These are phyloP conservation scores for Pachypanchax playfairii DNA, from an alignment of 2,113 vertebrate genomes.

Conservation along the genomic window DNA sequence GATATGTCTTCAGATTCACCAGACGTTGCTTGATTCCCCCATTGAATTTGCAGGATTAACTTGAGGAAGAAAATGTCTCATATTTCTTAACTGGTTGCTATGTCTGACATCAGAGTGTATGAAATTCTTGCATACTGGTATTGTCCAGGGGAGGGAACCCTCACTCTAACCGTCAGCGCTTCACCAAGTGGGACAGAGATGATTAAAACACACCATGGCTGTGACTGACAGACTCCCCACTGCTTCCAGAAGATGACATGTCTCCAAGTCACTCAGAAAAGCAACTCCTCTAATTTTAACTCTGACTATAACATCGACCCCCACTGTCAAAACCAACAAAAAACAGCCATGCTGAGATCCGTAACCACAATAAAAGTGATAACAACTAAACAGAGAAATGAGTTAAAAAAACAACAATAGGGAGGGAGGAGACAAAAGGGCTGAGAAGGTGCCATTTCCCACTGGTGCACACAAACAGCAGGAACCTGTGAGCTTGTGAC, in stretches of 20 bases:
- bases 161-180: conserved; percentile 76
- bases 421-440: conserved; percentile 70
- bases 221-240: conserved; percentile 79
- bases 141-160: conserved; percentile 81
- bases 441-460: conserved; percentile 75
- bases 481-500: conserved; percentile 80
- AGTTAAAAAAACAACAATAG: conserved; percentile 76
- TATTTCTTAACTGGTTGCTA: conserved; percentile 74
- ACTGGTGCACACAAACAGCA: conserved; percentile 72
- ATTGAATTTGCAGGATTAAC: conserved; percentile 76
- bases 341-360: conserved; percentile 70
- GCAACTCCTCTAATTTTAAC: conserved; percentile 81
- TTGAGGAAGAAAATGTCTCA: conserved; percentile 69
- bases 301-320: conserved; percentile 70
- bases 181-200: conserved; percentile 77
- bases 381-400: conserved; percentile 78
- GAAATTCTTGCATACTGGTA: conserved; percentile 65
- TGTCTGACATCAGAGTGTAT: conserved; percentile 73
- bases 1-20: conserved; percentile 72
- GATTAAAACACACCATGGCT: conserved; percentile 79
- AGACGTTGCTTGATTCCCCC: conserved; percentile 75
- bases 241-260: conserved; percentile 76
- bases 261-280: conserved; percentile 73
- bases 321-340: conserved; percentile 72
- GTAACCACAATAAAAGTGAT: conserved; percentile 74